Evolutionary conservation across 2,797 vertebrate species (phyloP).

Genomic region (Eptatretus atami): DNA sequence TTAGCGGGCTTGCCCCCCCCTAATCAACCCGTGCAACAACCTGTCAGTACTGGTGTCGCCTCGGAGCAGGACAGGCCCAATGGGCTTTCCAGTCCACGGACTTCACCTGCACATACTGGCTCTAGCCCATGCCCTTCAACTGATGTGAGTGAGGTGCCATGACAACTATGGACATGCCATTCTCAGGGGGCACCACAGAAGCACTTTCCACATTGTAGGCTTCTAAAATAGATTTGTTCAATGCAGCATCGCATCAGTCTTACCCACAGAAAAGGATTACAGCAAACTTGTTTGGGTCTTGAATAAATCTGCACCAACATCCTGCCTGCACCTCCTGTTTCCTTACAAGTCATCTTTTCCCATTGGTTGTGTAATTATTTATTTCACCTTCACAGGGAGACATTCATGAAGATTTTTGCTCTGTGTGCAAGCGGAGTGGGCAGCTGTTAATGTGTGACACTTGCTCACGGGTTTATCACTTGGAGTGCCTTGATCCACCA

Average conservation of each 20-base stretch:
- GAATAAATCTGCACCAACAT: no score
- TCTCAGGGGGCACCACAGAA: no score
- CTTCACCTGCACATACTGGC: not conserved
- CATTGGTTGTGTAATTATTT: no score
- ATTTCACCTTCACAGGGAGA: constrained; percentile 41
- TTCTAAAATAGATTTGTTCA: no score
- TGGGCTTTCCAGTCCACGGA: not conserved
- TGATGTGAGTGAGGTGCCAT: not conserved
- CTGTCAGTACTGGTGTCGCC: not conserved
- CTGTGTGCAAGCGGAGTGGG: constrained; percentile 36
- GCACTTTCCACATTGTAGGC: no score
- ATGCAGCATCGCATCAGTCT: no score
- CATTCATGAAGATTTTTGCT: constrained; percentile 39
- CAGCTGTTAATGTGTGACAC: constrained; percentile 48
- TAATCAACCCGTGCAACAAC: not conserved
- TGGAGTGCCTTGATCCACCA: constrained; percentile 48
- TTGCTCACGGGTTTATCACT: constrained; percentile 60
- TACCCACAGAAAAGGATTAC: no score
- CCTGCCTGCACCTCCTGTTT: no score
- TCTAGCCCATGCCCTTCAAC: constrained; percentile 4
- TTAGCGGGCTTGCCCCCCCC: not conserved
- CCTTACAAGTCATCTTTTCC: no score
- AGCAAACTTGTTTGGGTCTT: no score
- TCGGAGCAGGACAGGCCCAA: constrained; percentile 1
- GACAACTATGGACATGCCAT: no score